phyloP scores from a whole-genome alignment of 2,888 invertebrate genomes.

The Encarsia formosa region DNA sequence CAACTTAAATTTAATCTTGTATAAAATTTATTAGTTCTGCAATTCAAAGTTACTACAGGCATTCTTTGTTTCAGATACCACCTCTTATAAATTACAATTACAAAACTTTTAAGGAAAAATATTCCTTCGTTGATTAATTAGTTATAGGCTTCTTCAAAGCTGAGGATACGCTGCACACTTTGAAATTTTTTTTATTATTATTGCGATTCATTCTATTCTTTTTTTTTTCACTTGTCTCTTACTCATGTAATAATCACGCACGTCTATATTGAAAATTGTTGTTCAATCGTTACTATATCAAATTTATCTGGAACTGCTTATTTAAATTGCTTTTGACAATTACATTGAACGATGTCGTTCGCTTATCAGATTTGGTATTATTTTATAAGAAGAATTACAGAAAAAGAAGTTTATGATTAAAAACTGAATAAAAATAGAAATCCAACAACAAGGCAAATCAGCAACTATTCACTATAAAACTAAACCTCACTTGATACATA shows the following conservation, averaged over 20 bases:
- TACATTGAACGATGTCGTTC: conserved; percentile 5
- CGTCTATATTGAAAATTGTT: conserved; percentile 1
- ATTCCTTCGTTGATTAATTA: conserved; percentile 23
- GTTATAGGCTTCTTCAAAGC: conserved; percentile 21
- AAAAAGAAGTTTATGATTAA: conserved; percentile 5
- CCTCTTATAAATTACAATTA: conserved; percentile 30
- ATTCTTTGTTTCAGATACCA: too few relatives aligned
- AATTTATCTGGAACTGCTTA: conserved; percentile 11
- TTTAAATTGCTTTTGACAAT: conserved; percentile 21
- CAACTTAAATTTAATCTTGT: too few relatives aligned
- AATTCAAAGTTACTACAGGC: too few relatives aligned
- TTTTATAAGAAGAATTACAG: not conserved
- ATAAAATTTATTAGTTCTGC: too few relatives aligned
- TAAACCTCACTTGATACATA: too few relatives aligned
- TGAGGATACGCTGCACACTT: conserved; percentile 17
- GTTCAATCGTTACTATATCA: conserved; percentile 10
- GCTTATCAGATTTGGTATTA: not conserved
- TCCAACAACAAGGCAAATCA: too few relatives aligned
- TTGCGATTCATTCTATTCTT: conserved; percentile 14
- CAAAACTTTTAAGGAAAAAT: conserved; percentile 37
- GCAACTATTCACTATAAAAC: too few relatives aligned
- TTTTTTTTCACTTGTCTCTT: conserved; percentile 11
- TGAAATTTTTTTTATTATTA: conserved; percentile 18
- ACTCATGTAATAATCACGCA: conserved; percentile 9
- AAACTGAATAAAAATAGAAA: too few relatives aligned